Evolutionary conservation across 2,113 vertebrate species (phyloP).

Genomic region (Potamarius usumacintae): DNA sequence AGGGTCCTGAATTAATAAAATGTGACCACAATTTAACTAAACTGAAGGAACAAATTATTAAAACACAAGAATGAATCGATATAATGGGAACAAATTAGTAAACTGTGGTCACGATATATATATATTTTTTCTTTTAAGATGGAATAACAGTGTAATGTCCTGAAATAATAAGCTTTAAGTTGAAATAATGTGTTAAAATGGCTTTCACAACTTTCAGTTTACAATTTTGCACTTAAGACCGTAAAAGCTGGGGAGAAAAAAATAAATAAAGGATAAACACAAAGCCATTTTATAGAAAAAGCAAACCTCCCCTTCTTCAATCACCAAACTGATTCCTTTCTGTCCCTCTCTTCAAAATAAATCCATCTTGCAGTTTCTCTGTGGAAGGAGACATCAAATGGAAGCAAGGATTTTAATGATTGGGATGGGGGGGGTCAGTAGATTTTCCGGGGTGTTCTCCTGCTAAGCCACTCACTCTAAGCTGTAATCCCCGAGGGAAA

Average conservation of each 20-base stretch:
- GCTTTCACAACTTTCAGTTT: background rate
- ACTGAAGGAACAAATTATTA: no score
- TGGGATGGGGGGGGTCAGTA: background rate
- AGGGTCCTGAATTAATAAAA: no score
- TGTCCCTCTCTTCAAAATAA: background rate
- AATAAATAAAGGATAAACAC: background rate
- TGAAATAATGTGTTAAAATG: background rate
- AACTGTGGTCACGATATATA: no score
- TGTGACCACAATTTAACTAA: no score
- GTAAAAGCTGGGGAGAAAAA: background rate
- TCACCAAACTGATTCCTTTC: background rate
- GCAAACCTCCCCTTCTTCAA: background rate
- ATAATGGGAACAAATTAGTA: no score
- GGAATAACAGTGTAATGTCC: background rate
- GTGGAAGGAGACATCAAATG: conserved; percentile 25
- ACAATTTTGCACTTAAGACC: background rate
- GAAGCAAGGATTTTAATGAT: conserved; percentile 27
- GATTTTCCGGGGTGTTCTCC: conserved; percentile 18
- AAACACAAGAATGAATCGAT: no score
- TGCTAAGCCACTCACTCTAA: conserved; percentile 47
- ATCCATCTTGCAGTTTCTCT: background rate
- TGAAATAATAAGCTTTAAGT: background rate
- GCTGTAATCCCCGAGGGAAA: conserved; percentile 53
- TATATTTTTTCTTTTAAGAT: no score
- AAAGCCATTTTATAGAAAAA: background rate